Evolutionary conservation across 2,888 invertebrate genomes (phyloP).

Genomic region (Pseudococcus jackbeardsleyi): DNA sequence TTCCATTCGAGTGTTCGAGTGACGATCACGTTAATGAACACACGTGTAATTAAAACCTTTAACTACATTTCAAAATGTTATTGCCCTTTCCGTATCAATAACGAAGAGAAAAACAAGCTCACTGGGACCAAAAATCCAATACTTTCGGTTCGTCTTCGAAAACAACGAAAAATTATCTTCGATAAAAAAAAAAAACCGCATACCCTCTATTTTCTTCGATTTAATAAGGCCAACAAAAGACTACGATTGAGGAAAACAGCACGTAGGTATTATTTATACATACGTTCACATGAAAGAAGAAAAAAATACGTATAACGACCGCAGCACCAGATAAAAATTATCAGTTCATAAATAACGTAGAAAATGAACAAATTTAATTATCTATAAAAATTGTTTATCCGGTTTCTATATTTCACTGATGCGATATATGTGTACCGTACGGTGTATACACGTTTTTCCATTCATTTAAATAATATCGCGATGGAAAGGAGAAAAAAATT

Average conservation of each 20-base stretch:
- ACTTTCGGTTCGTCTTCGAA: not conserved
- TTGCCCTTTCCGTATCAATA: constrained; percentile 19
- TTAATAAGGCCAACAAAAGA: constrained; percentile 49
- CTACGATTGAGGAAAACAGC: constrained; percentile 25
- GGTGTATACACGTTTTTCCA: constrained; percentile 13
- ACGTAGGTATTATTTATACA: not conserved
- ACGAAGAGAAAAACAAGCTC: not conserved
- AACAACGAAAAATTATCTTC: not conserved
- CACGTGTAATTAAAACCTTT: not conserved
- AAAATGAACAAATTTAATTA: constrained; percentile 54
- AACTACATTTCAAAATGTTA: constrained; percentile 13
- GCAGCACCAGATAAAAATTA: constrained; percentile 43
- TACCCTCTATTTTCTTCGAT: not conserved
- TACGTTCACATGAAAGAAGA: not conserved
- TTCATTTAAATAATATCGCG: constrained; percentile 6
- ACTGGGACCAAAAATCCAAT: not conserved
- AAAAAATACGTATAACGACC: constrained; percentile 42
- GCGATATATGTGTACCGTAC: not conserved
- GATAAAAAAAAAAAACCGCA: not conserved
- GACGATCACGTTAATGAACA: not conserved
- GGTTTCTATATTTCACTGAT: constrained; percentile 45
- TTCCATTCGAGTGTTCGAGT: not conserved
- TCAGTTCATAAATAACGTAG: constrained; percentile 48
- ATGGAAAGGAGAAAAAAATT: constrained; percentile 22
- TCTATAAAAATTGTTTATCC: constrained; percentile 52